phyloP scores from a whole-genome alignment of 2,113 vertebrate genomes.

The Prionailurus viverrinus region DNA sequence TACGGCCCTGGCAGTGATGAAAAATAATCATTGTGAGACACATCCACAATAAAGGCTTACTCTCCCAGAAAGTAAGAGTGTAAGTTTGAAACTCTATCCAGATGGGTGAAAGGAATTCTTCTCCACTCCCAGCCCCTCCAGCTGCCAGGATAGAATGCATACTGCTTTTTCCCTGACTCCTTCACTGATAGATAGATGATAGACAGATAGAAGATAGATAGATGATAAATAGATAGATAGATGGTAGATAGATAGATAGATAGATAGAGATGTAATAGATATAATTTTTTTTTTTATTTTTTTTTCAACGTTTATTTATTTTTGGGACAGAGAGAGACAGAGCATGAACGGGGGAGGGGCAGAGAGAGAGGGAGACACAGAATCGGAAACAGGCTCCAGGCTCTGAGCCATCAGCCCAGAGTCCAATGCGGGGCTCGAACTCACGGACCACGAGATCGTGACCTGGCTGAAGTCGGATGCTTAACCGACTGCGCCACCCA shows the following conservation, averaged over 20 bases:
- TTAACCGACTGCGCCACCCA: no score
- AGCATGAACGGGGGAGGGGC: no score
- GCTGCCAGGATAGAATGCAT: neutral
- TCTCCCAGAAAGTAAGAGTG: neutral
- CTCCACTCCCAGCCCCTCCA: no score
- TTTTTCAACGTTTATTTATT: no score
- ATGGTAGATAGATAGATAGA: neutral
- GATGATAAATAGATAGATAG: neutral
- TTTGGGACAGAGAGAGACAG: no score
- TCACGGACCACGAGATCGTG: no score
- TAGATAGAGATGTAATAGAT: neutral
- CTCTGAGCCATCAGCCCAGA: no score
- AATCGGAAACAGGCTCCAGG: no score
- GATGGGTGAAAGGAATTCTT: neutral
- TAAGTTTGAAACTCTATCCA: neutral
- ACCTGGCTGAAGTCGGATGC: no score
- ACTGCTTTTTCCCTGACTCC: neutral
- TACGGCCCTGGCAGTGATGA: no score
- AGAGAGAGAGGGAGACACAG: no score
- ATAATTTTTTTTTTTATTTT: neutral
- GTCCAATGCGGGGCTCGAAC: no score
- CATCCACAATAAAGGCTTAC: neutral
- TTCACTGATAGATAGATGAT: neutral
- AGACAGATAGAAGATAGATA: neutral
- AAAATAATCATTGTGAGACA: neutral